Conservation (phyloP, 2,113 vertebrate species). For the Ceratotherium simum region DNA sequence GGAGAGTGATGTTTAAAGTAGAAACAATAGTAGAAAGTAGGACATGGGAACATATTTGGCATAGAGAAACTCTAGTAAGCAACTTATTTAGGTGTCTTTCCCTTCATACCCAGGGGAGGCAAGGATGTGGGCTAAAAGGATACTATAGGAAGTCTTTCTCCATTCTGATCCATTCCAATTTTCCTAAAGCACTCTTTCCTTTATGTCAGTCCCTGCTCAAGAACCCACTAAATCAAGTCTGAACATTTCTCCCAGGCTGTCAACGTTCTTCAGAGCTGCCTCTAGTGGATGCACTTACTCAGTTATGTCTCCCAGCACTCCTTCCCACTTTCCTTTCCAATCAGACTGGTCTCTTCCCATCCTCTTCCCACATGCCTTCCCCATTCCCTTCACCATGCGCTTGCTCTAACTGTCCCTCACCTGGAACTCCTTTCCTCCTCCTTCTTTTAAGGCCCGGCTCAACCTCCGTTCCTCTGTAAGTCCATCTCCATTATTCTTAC, state of each 20-base stretch:
- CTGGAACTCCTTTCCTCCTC: not conserved
- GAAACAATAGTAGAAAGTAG: not conserved
- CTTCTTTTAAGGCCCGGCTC: not conserved
- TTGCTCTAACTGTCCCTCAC: not conserved
- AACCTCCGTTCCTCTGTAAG: not conserved
- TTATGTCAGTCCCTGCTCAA: not conserved
- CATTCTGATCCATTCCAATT: not conserved
- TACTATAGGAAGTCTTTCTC: not conserved
- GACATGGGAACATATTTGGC: not conserved
- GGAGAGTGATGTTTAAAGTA: not conserved
- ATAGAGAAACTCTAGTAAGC: not conserved
- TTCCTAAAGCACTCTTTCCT: not conserved
- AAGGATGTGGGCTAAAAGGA: not conserved
- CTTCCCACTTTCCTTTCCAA: not conserved
- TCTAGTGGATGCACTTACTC: not conserved
- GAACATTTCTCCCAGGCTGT: not conserved
- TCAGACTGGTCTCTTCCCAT: not conserved
- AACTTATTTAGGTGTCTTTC: not conserved
- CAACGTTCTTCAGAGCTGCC: not conserved
- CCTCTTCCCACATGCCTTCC: not conserved
- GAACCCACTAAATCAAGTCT: not conserved
- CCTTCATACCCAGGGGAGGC: not conserved
- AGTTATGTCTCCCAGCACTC: not conserved
- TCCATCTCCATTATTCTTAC: not conserved
- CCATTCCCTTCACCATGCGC: not conserved